Percentiles rank a stretch among this genome's conserved stretches.
These are phyloP conservation scores for Acanthopagrus latus DNA, from an alignment of 2,797 vertebrate genomes.

Conservation along the genomic window DNA sequence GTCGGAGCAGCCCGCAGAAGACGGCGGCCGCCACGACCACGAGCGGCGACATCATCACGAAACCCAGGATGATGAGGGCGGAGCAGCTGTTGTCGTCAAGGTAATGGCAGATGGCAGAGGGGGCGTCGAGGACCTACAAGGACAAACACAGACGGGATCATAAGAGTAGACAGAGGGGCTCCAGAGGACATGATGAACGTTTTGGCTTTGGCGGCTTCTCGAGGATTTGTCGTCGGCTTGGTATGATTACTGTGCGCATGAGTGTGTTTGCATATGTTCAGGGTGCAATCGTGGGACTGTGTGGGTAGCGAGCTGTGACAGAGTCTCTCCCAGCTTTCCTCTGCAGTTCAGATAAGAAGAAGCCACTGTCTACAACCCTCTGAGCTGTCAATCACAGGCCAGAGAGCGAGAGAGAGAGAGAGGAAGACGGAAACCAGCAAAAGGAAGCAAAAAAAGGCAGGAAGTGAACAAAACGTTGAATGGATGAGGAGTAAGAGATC, in stretches of 20 bases:
- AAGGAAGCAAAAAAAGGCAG: neutral
- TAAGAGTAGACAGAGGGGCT: slow-evolving; percentile 21
- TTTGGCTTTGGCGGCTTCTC: slow-evolving; percentile 14
- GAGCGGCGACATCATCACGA: slow-evolving; percentile 95
- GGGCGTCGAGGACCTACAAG: slow-evolving; percentile 81
- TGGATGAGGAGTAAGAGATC: neutral
- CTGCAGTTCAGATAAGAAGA: slow-evolving; percentile 59
- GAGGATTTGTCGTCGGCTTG: slow-evolving; percentile 13
- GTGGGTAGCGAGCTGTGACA: slow-evolving; percentile 66
- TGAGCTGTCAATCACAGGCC: slow-evolving; percentile 71
- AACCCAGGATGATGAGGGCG: slow-evolving; percentile 94
- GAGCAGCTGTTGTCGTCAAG: slow-evolving; percentile 95
- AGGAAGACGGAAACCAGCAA: neutral
- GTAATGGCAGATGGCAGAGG: slow-evolving; percentile 85
- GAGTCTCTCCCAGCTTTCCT: slow-evolving; percentile 53
- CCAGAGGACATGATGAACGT: slow-evolving; percentile 7
- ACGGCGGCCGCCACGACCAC: slow-evolving; percentile 91
- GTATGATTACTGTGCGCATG: slow-evolving; percentile 5
- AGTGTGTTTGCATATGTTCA: slow-evolving; percentile 26
- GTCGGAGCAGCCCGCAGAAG: slow-evolving; percentile 89
- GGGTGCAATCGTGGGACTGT: slow-evolving; percentile 16
- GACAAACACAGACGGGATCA: slow-evolving; percentile 33
- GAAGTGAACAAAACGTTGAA: slow-evolving; percentile 10
- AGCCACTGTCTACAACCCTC: slow-evolving; percentile 56
- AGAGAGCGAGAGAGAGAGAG: slow-evolving; percentile 24